A percentile compares a stretch with the other conserved stretches of the same genome.
Evolutionary conservation across 2,113 vertebrate species (phyloP).

Genomic region (Conger conger): DNA sequence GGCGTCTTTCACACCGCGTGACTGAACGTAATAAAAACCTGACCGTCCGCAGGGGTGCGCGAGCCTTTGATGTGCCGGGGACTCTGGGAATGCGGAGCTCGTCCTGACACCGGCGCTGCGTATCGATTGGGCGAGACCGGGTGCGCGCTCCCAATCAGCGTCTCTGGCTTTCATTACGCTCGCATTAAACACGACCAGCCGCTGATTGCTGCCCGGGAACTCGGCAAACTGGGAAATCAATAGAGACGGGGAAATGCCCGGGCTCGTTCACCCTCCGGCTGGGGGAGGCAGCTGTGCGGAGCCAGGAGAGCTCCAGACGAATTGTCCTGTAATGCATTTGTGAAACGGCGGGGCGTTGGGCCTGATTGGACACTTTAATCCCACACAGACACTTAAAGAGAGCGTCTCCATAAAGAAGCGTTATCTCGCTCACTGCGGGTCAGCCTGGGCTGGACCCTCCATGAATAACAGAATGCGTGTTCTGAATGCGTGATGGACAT

Average conservation of each 20-base stretch:
- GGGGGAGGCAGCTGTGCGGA: background rate
- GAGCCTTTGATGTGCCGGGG: too few relatives aligned
- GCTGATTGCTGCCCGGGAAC: slow-evolving; percentile 41
- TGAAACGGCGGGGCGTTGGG: background rate
- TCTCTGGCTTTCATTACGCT: slow-evolving; percentile 48
- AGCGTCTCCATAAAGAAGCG: background rate
- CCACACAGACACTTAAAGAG: background rate
- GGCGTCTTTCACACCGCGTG: too few relatives aligned
- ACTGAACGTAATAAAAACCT: too few relatives aligned
- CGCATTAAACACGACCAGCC: slow-evolving; percentile 41
- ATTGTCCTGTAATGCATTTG: too few relatives aligned
- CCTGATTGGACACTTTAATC: background rate
- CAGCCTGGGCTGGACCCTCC: background rate
- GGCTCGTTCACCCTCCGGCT: background rate
- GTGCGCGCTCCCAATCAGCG: slow-evolving; percentile 47
- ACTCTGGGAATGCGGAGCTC: background rate
- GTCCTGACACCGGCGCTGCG: slow-evolving; percentile 21
- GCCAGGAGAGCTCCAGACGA: background rate
- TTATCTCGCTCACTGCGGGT: background rate
- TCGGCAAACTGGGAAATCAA: slow-evolving; percentile 44
- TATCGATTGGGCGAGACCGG: slow-evolving; percentile 39
- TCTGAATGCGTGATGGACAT: background rate
- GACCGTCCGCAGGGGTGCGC: too few relatives aligned
- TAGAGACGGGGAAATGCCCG: slow-evolving; percentile 7
- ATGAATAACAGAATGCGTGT: background rate